Percentiles rank a stretch among this genome's conserved stretches.
phyloP scores from a whole-genome alignment of 2,797 vertebrate genomes.

The Lithobates pipiens region DNA sequence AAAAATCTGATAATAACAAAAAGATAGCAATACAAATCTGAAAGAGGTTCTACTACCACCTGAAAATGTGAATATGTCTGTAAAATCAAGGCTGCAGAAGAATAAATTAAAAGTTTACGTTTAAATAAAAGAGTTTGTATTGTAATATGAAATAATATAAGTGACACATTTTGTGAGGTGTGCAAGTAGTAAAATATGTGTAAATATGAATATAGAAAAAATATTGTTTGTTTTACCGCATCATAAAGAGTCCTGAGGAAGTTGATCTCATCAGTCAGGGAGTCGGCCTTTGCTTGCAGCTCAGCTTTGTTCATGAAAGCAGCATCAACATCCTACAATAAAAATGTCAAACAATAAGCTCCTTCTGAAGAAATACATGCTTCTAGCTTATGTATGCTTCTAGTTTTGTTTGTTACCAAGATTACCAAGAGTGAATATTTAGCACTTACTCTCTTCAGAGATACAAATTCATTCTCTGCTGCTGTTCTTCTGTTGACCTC shows the following conservation, averaged over 20 bases:
- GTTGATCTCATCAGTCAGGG: slow-evolving; percentile 83
- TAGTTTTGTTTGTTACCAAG: not conserved
- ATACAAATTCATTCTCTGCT: slow-evolving; percentile 84
- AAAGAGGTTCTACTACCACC: not conserved
- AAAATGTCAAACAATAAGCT: not conserved
- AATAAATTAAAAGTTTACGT: too few species aligned
- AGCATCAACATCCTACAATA: slow-evolving; percentile 81
- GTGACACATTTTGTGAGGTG: not conserved
- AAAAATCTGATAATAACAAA: too few species aligned
- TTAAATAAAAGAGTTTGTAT: too few species aligned
- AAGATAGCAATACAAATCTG: not conserved
- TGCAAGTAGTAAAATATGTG: not conserved
- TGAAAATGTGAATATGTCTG: not conserved
- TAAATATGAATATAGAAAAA: not conserved
- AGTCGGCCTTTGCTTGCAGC: slow-evolving; percentile 80
- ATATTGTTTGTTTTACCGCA: slow-evolving; percentile 71
- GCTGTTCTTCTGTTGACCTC: slow-evolving; percentile 83
- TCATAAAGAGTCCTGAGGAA: slow-evolving; percentile 86
- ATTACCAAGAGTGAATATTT: not conserved
- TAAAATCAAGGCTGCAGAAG: not conserved
- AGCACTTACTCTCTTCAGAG: slow-evolving; percentile 81
- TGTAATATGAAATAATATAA: not conserved
- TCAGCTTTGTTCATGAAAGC: slow-evolving; percentile 89
- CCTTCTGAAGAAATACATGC: not conserved
- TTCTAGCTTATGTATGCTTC: not conserved